Base-by-base conservation (phyloP, 1,140 invertebrate genomes). In the Pogonognathellus flavescens region DNA sequence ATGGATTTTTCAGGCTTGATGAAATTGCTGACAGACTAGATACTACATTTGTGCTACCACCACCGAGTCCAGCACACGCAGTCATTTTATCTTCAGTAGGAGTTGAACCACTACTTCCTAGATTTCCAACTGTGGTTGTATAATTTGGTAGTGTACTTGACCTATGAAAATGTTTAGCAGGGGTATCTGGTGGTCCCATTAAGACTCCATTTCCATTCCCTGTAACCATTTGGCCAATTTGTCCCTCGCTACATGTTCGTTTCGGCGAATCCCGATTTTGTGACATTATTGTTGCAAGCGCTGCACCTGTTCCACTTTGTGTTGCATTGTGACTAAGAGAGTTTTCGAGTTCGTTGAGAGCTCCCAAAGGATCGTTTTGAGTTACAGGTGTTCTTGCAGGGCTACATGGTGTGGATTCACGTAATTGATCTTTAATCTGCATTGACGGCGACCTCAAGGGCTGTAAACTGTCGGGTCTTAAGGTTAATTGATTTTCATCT, bases 341-440 rank as follows among this genome's bases (percentile, higher is more conserved):
- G 53, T 14, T 50, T n/a, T 83, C 84, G 16, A 57, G 50, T 22
- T 52, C 25, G 25, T 49, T 81, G 16, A 82, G 60, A 16, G 88
- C 83, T 11, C 97, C 97, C 31, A 98, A 91, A 0, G 97, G 97
- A 92, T 98, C 97, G 90, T 97, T 97, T 90, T 96, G 93, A 2
- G 96, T 95, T 0, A 97, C 95, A 2, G 95, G 95, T 22, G 95
- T 96, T 62, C 96, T 92, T 20, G 94, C 87, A 59, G 93, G 92
- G 89, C 92, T 93, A 88, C 90, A 87, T 88, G 90, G 93, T 31
- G 93, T 84, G 6, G 86, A 66, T 80, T 88, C 86, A 20, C 85
- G 85, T 25, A 85, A 83, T 82, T 86, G 60, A 25, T 87, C 88
- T 59, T 88, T 80, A 16, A 89, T 88, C 80, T 89, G 87, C 70